A percentile compares a stretch with the other conserved stretches of the same genome.
Evolutionary conservation across 1,140 invertebrate genomes (phyloP).

Genomic region (Hesperophylax magnus): DNA sequence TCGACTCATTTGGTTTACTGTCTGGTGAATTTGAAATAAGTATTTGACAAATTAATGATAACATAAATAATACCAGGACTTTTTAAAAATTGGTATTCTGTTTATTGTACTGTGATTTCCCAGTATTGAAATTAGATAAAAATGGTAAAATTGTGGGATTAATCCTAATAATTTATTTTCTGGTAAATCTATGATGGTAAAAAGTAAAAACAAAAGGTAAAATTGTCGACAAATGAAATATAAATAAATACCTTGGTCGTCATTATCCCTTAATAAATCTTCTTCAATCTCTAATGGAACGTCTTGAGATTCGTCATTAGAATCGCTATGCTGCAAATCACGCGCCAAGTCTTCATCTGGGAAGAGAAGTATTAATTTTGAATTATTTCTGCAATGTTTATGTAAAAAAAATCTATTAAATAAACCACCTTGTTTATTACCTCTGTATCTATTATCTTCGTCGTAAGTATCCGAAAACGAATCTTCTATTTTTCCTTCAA

Average conservation of each 20-base stretch:
- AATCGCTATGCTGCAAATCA: slow-evolving; percentile 68
- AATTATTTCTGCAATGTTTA: background rate
- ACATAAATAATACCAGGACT: background rate
- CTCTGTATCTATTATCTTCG: slow-evolving; percentile 65
- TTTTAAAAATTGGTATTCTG: too few relatives aligned
- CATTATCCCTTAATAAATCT: slow-evolving; percentile 63
- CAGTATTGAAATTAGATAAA: too few relatives aligned
- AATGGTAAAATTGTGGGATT: too few relatives aligned
- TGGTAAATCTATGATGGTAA: too few relatives aligned
- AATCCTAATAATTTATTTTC: too few relatives aligned
- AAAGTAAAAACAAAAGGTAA: too few relatives aligned
- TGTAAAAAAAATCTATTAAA: too few relatives aligned
- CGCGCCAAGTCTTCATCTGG: slow-evolving; percentile 65
- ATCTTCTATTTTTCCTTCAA: slow-evolving; percentile 62
- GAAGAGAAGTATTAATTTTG: slow-evolving; percentile 50
- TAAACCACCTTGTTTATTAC: slow-evolving; percentile 46
- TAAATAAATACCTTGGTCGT: slow-evolving; percentile 25
- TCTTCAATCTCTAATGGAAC: slow-evolving; percentile 69
- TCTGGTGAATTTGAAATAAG: slow-evolving; percentile 14
- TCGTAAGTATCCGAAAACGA: slow-evolving; percentile 62
- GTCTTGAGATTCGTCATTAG: slow-evolving; percentile 66
- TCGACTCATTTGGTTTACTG: slow-evolving; percentile 34
- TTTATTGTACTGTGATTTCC: too few relatives aligned
- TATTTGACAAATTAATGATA: background rate
- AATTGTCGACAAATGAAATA: background rate